Conservation (phyloP, 1,140 invertebrate species). For the Macrocentrus cingulum region DNA sequence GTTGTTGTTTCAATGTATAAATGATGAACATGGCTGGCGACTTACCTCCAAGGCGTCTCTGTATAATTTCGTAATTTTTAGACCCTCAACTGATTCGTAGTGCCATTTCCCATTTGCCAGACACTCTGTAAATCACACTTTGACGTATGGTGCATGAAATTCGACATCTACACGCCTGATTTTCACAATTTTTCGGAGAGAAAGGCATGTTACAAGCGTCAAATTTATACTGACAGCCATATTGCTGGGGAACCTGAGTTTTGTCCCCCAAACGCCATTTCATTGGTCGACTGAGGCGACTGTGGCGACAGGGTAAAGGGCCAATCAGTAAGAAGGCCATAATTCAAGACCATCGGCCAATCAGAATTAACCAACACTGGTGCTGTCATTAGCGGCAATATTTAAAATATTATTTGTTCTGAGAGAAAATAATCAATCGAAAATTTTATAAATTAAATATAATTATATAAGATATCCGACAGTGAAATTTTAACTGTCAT, state of each 20-base stretch:
- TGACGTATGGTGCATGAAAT: constrained; percentile 33
- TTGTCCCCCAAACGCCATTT: constrained; percentile 65
- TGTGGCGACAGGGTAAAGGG: constrained; percentile 2
- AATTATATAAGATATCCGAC: too few relatives aligned
- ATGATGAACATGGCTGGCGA: neutral
- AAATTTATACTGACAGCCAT: constrained; percentile 89
- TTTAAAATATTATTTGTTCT: too few relatives aligned
- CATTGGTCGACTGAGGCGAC: constrained; percentile 62
- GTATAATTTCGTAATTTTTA: constrained; percentile 2
- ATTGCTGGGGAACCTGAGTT: constrained; percentile 77
- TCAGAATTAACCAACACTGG: too few relatives aligned
- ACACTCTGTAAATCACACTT: constrained; percentile 46
- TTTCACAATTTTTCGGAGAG: constrained; percentile 66
- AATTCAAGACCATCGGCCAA: too few relatives aligned
- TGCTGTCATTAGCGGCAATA: too few relatives aligned
- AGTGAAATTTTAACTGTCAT: too few relatives aligned
- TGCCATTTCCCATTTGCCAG: constrained; percentile 47
- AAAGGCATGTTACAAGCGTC: constrained; percentile 77
- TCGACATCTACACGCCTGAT: constrained; percentile 37
- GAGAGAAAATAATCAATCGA: too few relatives aligned
- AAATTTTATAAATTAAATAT: too few relatives aligned
- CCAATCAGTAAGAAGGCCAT: constrained; percentile 35
- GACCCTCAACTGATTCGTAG: constrained; percentile 52
- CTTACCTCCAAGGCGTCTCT: neutral
- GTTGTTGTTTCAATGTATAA: neutral